Conservation (phyloP, 2,888 invertebrate genomes). For the Eretmocerus hayati region DNA sequence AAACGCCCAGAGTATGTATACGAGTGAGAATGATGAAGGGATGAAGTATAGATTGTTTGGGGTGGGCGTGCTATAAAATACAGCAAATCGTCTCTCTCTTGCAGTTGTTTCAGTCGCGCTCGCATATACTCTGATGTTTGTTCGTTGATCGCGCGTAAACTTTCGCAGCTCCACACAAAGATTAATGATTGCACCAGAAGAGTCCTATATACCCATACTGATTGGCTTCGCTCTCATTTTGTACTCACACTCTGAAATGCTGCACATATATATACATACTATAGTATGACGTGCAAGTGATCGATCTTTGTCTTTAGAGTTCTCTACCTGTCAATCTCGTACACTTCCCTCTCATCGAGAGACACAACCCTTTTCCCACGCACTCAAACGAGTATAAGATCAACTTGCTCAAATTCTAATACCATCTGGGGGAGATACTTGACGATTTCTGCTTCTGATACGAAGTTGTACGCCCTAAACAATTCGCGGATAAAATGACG, state of each 20-base stretch:
- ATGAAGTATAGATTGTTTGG: slow-evolving; percentile 1
- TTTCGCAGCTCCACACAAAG: slow-evolving; percentile 16
- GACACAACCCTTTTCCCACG: too few species aligned
- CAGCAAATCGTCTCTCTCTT: not conserved
- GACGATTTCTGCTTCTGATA: too few species aligned
- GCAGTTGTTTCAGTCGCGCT: not conserved
- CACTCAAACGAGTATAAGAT: too few species aligned
- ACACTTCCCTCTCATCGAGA: slow-evolving; percentile 10
- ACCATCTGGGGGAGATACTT: too few species aligned
- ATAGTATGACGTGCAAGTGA: too few species aligned
- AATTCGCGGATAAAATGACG: too few species aligned
- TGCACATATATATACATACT: too few species aligned
- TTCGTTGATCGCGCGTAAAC: slow-evolving; percentile 17
- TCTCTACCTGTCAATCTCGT: slow-evolving; percentile 17
- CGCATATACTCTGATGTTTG: too few species aligned
- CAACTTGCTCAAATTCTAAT: too few species aligned
- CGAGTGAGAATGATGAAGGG: slow-evolving; percentile 19
- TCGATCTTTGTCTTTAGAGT: slow-evolving; percentile 23
- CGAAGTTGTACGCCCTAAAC: too few species aligned
- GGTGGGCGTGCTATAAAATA: not conserved
- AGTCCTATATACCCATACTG: not conserved
- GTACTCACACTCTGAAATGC: too few species aligned
- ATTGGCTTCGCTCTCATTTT: slow-evolving; percentile 13
- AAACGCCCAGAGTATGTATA: slow-evolving; percentile 1
- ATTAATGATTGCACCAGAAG: slow-evolving; percentile 19